Base-by-base conservation (phyloP, 2,888 invertebrate genomes). In the Phlogophora meticulosa region DNA sequence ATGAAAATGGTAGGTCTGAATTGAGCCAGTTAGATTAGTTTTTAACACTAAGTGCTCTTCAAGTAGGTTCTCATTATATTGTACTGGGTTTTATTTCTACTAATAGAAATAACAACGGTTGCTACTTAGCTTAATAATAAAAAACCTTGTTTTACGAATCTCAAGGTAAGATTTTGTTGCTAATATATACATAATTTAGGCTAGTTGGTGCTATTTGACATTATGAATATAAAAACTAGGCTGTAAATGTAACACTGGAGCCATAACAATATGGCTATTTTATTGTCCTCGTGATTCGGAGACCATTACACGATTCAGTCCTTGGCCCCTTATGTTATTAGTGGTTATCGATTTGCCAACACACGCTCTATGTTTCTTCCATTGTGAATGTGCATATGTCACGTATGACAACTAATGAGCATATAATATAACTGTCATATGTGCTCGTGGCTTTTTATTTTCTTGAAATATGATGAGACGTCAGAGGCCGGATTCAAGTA, bases 241-340 rank as follows among this genome's bases (percentile, higher is more conserved):
- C 52, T 45, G 22, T 58, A 28, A 55, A 73, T 73, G 60, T 59
- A 53, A 76, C 60, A 40, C 17, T 17, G 43, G 28, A 45, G 45
- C n/a, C 32, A 42, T 62, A 77, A 72, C 42, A 63, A 52, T 43
- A 63, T 43, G 38, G 52, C 24, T 52, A 32, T 52, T 73, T 51
- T 65, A 65, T 73, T 73, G 46, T 60, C 13, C 32, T 15, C 34
- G 59, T 51, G 36, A 36, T 49, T 55, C 36, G 38, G 43, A 13
- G 45, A 46, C 42, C 38, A 28, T 43, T 42, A 51, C 22, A 34
- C 36, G 45, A 36, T 20, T 32, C 32, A 45, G 77, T 51, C 63
- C 72, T 77, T 72, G 72, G 72, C 45, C n/a, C 34, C 15, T 20
- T 51, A 20, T 24, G 17, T 42, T 76, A 42, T 42, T 42, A 13